These are phyloP conservation scores for Drosophila sproati DNA, from an alignment of 1,140 invertebrate species.

Conservation along the genomic window DNA sequence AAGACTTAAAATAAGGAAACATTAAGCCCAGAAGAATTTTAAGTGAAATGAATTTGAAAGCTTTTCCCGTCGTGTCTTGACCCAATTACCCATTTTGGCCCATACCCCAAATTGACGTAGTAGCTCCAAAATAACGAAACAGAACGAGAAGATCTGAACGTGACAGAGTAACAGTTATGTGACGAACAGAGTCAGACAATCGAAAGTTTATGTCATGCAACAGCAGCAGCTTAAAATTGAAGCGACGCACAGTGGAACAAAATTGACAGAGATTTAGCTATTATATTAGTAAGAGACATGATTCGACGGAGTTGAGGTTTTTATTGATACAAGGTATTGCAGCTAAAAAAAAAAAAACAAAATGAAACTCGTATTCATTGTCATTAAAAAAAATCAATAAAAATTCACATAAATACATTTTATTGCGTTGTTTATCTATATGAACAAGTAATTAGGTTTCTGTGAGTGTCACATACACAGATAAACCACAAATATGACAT, in stretches of 20 bases:
- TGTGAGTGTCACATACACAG: constrained; percentile 2
- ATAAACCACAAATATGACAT: constrained; percentile 41
- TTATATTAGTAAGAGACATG: background rate
- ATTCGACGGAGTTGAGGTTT: background rate
- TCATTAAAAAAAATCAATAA: too few relatives aligned
- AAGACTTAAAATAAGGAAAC: constrained; percentile 46
- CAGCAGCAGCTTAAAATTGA: constrained; percentile 45
- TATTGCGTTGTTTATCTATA: too few relatives aligned
- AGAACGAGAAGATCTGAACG: constrained; percentile 44
- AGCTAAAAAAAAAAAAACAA: too few relatives aligned
- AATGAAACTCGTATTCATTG: too few relatives aligned
- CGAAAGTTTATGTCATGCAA: constrained; percentile 82
- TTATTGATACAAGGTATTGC: background rate
- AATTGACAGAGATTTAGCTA: background rate
- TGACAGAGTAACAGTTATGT: constrained; percentile 71
- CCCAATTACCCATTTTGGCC: constrained; percentile 78
- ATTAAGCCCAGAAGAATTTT: constrained; percentile 71
- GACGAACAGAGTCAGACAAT: constrained; percentile 73
- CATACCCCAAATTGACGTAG: constrained; percentile 48
- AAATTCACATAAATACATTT: too few relatives aligned
- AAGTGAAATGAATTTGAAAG: constrained; percentile 78
- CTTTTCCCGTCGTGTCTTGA: constrained; percentile 67
- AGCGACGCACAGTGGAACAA: constrained; percentile 31
- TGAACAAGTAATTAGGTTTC: background rate
- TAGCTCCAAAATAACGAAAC: constrained; percentile 41